Base-by-base conservation (phyloP, 1,140 invertebrate species). In the Cyrtorhinus lividipennis region DNA sequence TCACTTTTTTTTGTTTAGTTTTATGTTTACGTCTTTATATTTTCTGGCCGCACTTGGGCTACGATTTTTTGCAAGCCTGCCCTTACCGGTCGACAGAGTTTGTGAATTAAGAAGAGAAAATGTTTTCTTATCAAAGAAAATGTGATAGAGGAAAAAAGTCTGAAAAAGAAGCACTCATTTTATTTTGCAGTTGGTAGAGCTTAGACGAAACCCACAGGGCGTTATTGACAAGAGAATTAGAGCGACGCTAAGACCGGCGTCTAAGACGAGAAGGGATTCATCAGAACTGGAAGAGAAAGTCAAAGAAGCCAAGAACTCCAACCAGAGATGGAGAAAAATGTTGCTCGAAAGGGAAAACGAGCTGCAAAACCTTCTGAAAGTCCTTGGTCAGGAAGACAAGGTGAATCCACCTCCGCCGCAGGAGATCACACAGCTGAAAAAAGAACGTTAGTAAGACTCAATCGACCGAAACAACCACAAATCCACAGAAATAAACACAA, bases 201-300 rank as follows among this genome's bases (percentile, higher is more conserved):
- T 95, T 24, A 83, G 87, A 67, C 79, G 90, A 65, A 94, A 95
- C 78, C 90, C 91, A 1, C 85, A 86, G 68, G 88, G 88, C 1
- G 81, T 81, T 2, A 84, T 88, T 53, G 88, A 91, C 70, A 87
- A 89, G 68, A 75, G 89, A 63, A 83, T 87, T 45, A 74, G 87
- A 30, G 85, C 87, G 0, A 90, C 87, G 2, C 73, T 90, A n/a
- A 77, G 83, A 59, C 87, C 86, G 8, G 82, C 84, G 78, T 82
- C 83, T n/a, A 85, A 86, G 66, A 79, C 77, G 10, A 74, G 84
- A 45, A 74, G 83, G 59, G 83, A 87, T 66, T 87, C 87, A 1
- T 79, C 77, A 68, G 87, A 90, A 71, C 75, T 90, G 62, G 88
- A 91, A 71, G 81, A 89, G 62, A 80, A 85, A 26, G 68, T 92